A percentile compares a stretch with the other conserved stretches of the same genome.
Conservation (phyloP, 92 coral and sea anemone species). For the Anthopleura xanthogrammica region DNA sequence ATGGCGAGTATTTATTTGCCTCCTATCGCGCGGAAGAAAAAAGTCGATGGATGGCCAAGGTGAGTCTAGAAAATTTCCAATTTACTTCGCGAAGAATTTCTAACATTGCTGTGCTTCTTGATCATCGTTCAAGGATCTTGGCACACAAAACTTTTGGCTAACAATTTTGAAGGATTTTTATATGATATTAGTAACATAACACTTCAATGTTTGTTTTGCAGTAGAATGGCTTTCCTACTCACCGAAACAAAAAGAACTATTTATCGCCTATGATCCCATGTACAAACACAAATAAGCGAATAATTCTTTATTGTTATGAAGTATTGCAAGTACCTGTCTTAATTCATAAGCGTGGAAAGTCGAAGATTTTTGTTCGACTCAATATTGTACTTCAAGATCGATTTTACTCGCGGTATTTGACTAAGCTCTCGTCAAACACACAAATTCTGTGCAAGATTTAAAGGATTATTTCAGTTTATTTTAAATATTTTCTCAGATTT, state of each 20-base stretch:
- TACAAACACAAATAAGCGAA: neutral
- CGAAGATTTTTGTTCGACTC: neutral
- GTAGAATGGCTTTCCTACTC: neutral
- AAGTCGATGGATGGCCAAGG: constrained; percentile 89
- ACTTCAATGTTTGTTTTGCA: neutral
- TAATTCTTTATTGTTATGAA: neutral
- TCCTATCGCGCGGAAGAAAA: constrained; percentile 95
- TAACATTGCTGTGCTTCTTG: neutral
- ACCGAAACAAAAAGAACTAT: neutral
- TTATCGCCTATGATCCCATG: neutral
- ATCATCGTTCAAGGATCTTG: neutral
- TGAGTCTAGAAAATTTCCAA: constrained; percentile 36
- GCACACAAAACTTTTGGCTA: neutral
- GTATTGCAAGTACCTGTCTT: neutral
- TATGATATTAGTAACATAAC: neutral
- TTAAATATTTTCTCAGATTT: neutral
- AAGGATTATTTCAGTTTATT: constrained; percentile 14
- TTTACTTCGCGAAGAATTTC: neutral
- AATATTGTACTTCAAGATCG: neutral
- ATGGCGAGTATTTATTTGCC: constrained; percentile 97
- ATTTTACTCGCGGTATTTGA: neutral
- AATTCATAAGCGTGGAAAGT: neutral
- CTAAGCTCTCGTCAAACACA: constrained; percentile 8
- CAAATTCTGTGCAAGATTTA: constrained; percentile 9
- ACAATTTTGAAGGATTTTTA: neutral